phyloP scores from a whole-genome alignment of 2,113 vertebrate genomes.

The Oncorhynchus clarkii region DNA sequence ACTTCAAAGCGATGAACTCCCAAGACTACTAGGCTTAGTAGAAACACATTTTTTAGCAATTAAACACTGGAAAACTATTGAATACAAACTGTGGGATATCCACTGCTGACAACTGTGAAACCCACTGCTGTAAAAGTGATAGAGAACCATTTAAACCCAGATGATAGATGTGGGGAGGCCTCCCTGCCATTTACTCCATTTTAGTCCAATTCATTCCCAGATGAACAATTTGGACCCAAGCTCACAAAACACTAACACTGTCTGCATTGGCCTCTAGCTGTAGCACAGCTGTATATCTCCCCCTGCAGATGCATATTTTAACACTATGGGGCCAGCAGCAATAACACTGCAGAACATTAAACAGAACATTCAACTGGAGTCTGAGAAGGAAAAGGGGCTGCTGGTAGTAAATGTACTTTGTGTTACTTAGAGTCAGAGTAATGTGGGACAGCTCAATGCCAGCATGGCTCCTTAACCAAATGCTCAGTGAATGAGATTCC shows the following conservation, averaged over 20 bases:
- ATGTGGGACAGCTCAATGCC: constrained; percentile 21
- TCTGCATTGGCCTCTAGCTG: constrained; percentile 4
- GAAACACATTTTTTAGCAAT: no score
- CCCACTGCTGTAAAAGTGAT: no score
- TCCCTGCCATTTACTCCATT: background rate
- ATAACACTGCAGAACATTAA: constrained; percentile 22
- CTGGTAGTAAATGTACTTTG: constrained; percentile 29
- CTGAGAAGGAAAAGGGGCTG: constrained; percentile 16
- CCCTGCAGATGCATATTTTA: constrained; percentile 32
- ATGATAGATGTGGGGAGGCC: background rate
- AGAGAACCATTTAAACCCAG: no score
- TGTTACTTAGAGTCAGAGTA: constrained; percentile 1
- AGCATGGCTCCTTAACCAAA: constrained; percentile 25
- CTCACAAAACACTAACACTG: constrained; percentile 5
- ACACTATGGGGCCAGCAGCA: constrained; percentile 24
- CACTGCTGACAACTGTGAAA: no score
- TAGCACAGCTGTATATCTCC: constrained; percentile 30
- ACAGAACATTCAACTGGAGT: constrained; percentile 22
- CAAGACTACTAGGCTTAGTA: no score
- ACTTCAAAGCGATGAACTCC: no score
- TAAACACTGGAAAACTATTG: no score
- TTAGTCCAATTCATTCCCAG: background rate
- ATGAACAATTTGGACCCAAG: constrained; percentile 3
- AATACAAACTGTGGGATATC: no score
- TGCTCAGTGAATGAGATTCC: background rate